phyloP scores from a whole-genome alignment of 2,888 invertebrate genomes.

The Corythucha ciliata region DNA sequence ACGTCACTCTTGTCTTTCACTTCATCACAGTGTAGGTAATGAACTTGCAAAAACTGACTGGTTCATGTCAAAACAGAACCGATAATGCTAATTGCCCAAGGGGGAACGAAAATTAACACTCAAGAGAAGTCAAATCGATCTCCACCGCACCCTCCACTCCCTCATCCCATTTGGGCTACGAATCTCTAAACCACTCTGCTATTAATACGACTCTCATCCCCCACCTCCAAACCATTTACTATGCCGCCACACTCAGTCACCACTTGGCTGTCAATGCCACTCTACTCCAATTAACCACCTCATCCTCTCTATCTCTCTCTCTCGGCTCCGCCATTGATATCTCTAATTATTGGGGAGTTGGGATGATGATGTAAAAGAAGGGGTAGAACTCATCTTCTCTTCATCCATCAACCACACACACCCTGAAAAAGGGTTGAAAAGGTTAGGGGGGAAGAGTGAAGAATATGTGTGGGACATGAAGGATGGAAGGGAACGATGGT shows the following conservation, averaged over 20 bases:
- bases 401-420: conserved; percentile 16
- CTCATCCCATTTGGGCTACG: not conserved
- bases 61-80: too few relatives aligned
- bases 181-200: not conserved
- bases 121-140: not conserved
- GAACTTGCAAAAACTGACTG: too few relatives aligned
- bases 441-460: too few relatives aligned
- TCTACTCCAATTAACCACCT: conserved; percentile 17
- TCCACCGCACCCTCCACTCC: not conserved
- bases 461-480: too few relatives aligned
- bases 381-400: not conserved
- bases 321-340: conserved; percentile 18
- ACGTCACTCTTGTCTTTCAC: too few relatives aligned
- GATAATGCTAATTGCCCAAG: not conserved
- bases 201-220: conserved; percentile 2
- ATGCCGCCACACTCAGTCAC: conserved; percentile 18
- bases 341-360: conserved; percentile 7
- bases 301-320: conserved; percentile 1
- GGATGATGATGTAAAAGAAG: not conserved
- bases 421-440: too few relatives aligned
- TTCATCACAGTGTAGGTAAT: too few relatives aligned
- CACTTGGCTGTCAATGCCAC: conserved; percentile 22
- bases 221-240: conserved; percentile 9
- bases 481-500: too few relatives aligned
- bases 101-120: not conserved